These are phyloP conservation scores for Platygyra sinensis DNA, from an alignment of 64 coral and sea anemone species.

Conservation along the genomic window DNA sequence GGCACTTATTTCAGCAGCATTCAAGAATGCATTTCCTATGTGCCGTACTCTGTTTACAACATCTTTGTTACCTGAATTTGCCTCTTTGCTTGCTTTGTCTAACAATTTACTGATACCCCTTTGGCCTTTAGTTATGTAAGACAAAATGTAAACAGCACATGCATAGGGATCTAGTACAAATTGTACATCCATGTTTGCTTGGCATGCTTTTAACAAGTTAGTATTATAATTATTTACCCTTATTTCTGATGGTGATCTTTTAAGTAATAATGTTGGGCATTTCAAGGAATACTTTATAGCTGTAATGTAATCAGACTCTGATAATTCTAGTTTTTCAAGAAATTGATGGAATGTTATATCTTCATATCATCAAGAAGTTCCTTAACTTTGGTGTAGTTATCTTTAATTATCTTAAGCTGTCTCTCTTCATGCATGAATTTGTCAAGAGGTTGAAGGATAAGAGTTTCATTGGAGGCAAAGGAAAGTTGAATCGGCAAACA, in stretches of 20 bases:
- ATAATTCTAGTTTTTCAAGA: neutral
- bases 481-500: conserved; percentile 9
- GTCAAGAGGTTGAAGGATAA: conserved; percentile 35
- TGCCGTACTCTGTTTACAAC: conserved; percentile 11
- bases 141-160: conserved; percentile 31
- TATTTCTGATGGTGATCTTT: conserved; percentile 40
- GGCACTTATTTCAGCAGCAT: conserved; percentile 40
- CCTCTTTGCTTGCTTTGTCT: neutral
- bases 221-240: conserved; percentile 32
- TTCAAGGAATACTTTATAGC: too few relatives aligned
- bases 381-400: conserved; percentile 17
- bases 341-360: conserved; percentile 14
- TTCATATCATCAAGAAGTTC: conserved; percentile 29
- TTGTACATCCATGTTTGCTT: conserved; percentile 34
- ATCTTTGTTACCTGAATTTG: conserved; percentile 23
- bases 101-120: conserved; percentile 24
- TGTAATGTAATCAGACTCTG: too few relatives aligned
- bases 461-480: neutral
- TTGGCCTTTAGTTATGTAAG: conserved; percentile 28
- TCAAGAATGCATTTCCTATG: conserved; percentile 26
- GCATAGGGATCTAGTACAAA: conserved; percentile 41
- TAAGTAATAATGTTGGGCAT: neutral
- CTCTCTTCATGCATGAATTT: conserved; percentile 9
- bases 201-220: conserved; percentile 12
- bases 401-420: conserved; percentile 5